phyloP scores from a whole-genome alignment of 2,113 vertebrate genomes.

The Notiomystis cincta region DNA sequence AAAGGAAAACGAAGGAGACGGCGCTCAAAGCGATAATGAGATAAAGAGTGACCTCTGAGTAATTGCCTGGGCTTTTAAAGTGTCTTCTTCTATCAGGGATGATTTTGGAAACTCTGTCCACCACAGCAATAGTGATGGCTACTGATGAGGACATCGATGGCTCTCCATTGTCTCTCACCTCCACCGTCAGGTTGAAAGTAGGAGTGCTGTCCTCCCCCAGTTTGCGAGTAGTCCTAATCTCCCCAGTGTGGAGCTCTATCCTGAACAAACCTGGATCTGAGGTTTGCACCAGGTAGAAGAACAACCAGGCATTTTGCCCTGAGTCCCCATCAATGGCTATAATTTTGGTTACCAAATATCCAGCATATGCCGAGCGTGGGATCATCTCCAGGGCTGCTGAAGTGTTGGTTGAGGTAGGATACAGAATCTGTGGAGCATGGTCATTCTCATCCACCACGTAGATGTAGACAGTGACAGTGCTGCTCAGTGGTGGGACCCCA shows the following conservation, averaged over 20 bases:
- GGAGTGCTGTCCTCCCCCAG: constrained; percentile 84
- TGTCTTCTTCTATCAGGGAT: constrained; percentile 86
- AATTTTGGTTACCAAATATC: constrained; percentile 88
- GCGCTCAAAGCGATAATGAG: constrained; percentile 92
- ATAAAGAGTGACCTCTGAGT: constrained; percentile 90
- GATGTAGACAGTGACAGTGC: constrained; percentile 85
- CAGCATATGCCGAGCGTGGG: constrained; percentile 82
- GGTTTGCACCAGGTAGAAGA: constrained; percentile 81
- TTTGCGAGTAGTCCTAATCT: constrained; percentile 90
- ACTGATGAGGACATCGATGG: constrained; percentile 86
- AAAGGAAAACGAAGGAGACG: constrained; percentile 92
- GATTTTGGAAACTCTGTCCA: constrained; percentile 87
- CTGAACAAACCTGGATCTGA: constrained; percentile 88
- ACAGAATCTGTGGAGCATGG: constrained; percentile 86
- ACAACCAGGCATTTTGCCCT: constrained; percentile 91
- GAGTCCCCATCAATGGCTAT: constrained; percentile 90
- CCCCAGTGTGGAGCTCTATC: constrained; percentile 89
- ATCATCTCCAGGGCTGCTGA: constrained; percentile 85
- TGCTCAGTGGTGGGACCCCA: constrained; percentile 84
- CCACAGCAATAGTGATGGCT: constrained; percentile 81
- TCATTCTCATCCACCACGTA: constrained; percentile 92
- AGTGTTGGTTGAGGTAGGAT: constrained; percentile 84
- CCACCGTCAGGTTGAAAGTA: constrained; percentile 83
- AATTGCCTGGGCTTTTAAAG: constrained; percentile 78
- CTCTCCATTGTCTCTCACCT: constrained; percentile 86